Percentiles rank a stretch among this genome's conserved stretches.
phyloP scores from a whole-genome alignment of 2,113 vertebrate species.

The Macheiramphus alcinus region DNA sequence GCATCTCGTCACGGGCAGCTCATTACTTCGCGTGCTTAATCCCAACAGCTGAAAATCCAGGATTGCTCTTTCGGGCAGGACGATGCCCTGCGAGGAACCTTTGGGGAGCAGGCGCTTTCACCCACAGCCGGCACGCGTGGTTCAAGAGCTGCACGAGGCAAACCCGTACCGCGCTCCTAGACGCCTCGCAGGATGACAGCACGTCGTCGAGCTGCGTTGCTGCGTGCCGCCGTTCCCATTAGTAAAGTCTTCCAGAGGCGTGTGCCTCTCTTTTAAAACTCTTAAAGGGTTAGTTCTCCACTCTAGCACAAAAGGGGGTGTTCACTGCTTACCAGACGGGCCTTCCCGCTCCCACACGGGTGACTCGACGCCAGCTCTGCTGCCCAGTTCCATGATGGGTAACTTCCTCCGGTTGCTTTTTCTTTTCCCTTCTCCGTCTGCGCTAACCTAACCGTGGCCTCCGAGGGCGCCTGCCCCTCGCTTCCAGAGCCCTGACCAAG shows the following conservation, averaged over 20 bases:
- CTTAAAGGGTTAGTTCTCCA: accelerated
- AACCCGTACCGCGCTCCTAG: background rate
- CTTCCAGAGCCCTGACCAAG: accelerated
- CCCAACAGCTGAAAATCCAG: background rate
- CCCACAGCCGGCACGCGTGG: accelerated
- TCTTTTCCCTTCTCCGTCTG: background rate
- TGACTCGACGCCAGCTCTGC: background rate
- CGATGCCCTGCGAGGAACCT: accelerated
- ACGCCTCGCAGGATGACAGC: background rate
- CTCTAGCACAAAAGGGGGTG: too few species aligned
- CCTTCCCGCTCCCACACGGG: accelerated
- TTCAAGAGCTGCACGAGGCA: accelerated
- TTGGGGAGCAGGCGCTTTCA: accelerated
- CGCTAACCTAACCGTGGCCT: accelerated
- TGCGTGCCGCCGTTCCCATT: background rate
- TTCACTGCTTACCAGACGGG: accelerated
- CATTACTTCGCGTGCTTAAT: background rate
- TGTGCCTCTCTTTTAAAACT: background rate
- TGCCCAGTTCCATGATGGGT: accelerated
- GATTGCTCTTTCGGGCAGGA: accelerated
- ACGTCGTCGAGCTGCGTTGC: accelerated
- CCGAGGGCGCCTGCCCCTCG: background rate
- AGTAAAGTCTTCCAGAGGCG: background rate
- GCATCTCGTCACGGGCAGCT: background rate
- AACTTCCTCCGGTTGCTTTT: too few species aligned